These are phyloP conservation scores for Sebastes nivosus DNA, from an alignment of 2,797 vertebrate genomes.

Conservation along the genomic window DNA sequence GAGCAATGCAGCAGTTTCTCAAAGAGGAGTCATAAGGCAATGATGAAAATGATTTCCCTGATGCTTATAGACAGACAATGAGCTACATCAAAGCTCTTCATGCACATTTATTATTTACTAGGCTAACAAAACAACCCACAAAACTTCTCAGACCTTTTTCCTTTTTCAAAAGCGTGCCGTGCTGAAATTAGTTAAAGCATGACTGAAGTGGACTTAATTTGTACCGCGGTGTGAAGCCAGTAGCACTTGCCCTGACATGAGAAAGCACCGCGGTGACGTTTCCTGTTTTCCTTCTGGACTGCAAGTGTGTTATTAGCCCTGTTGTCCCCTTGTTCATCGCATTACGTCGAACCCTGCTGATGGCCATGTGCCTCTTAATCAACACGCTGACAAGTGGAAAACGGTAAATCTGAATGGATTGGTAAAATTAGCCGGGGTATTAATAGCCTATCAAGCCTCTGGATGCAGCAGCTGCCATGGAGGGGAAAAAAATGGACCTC, in stretches of 20 bases:
- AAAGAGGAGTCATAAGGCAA: neutral
- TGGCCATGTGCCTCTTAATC: conserved; percentile 83
- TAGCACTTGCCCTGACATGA: conserved; percentile 22
- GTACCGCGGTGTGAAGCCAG: neutral
- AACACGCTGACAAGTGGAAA: conserved; percentile 80
- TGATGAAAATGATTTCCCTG: neutral
- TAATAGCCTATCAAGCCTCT: conserved; percentile 85
- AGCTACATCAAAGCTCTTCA: neutral
- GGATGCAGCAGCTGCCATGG: conserved; percentile 84
- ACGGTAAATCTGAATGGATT: conserved; percentile 84
- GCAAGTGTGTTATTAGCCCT: conserved; percentile 50
- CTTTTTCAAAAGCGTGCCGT: neutral
- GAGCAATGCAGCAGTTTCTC: conserved; percentile 58
- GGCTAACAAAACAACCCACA: neutral
- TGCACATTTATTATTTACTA: neutral
- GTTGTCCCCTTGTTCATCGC: conserved; percentile 66
- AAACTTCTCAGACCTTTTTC: neutral
- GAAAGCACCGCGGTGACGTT: conserved; percentile 10
- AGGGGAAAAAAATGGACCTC: conserved; percentile 63
- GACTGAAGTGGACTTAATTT: conserved; percentile 13
- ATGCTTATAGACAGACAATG: neutral
- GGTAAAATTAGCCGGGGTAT: conserved; percentile 85
- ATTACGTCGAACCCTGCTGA: conserved; percentile 69
- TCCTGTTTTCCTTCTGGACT: conserved; percentile 41
- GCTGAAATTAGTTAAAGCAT: conserved; percentile 1